These are phyloP conservation scores for Pseudorhiza aurosa DNA, from an alignment of 30 jellyfish, hydroid and myxozoan species.

Conservation along the genomic window DNA sequence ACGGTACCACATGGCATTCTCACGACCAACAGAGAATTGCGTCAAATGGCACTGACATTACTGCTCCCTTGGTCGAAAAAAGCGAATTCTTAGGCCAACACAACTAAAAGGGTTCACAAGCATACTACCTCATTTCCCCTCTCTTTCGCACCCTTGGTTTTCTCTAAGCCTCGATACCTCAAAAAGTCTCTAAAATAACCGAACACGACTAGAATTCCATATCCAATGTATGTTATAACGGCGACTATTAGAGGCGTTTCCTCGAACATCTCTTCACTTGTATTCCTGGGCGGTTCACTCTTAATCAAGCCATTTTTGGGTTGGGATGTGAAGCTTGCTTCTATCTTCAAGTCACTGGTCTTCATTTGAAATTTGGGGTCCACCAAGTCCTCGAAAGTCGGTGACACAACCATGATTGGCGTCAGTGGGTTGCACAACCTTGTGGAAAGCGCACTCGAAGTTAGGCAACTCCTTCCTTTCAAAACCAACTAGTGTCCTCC, in stretches of 20 bases:
- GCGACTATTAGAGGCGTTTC: conserved; percentile 97
- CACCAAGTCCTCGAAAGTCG: background rate
- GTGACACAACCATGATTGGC: conserved; percentile 26
- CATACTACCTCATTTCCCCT: conserved; percentile 76
- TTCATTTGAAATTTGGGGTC: conserved; percentile 1
- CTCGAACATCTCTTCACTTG: conserved; percentile 63
- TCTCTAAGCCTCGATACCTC: conserved; percentile 75
- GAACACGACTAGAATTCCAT: conserved; percentile 89
- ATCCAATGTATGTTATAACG: conserved; percentile 91
- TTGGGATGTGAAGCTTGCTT: background rate
- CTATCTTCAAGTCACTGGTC: conserved; percentile 13
- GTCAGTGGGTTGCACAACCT: too few species aligned
- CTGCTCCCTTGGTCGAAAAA: too few species aligned
- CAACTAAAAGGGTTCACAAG: too few species aligned
- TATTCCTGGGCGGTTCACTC: conserved; percentile 4
- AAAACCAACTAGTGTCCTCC: background rate
- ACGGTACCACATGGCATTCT: too few species aligned
- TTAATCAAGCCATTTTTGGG: background rate
- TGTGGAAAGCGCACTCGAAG: background rate
- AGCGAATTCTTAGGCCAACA: too few species aligned
- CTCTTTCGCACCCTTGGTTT: conserved; percentile 92
- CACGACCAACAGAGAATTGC: too few species aligned
- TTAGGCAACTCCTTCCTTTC: conserved; percentile 37
- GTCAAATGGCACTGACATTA: too few species aligned
- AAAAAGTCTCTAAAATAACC: conserved; percentile 90